Base-by-base conservation (phyloP, 2,888 invertebrate species). In the Germaria angustata region DNA sequence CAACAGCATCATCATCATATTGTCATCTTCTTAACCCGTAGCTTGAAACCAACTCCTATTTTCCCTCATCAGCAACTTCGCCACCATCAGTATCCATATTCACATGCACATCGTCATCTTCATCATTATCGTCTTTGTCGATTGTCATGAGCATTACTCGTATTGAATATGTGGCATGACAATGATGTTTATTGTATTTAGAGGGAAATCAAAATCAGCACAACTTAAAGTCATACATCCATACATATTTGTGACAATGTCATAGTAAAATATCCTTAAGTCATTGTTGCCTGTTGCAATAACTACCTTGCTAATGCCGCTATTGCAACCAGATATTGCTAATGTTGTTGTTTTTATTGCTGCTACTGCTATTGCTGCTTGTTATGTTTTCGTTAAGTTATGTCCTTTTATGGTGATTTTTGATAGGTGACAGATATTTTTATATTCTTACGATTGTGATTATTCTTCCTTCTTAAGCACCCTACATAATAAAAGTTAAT, bases 361-460 rank as follows among this genome's bases (percentile, higher is more conserved):
- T 59, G 39, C 49, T 59, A 13, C 8, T 36, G 28, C n/a, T 63
- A 41, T 22, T 59, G 71, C 59, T 77, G 72, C 36, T 68, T 77
- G 75, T 71, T 79, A 82, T 79, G 82, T 79, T 82, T 79, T 79
- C 75, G 75, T 82, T 82, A 84, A 88, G 85, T 88, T 88, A 89
- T 89, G 86, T 87, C 89, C 89, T 89, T 89, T 88, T 89, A 89
- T 86, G 89, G 89, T 84, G 82, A 89, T 87, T 89, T 89, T 89
- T 89, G 89, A 89, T 89, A 89, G 89, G 89, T 89, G 89, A 88
- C 89, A 89, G 88, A 89, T 81, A 81, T 82, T 80, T 80, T 78
- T 84, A 77, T 82, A 80, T 81, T 79, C 72, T 61, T 82, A 41
- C 75, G 61, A 81, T 79, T 66, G 51, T 79, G 77, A 75, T 66